phyloP scores from a whole-genome alignment of 2,113 vertebrate genomes.

The Balaeniceps rex region DNA sequence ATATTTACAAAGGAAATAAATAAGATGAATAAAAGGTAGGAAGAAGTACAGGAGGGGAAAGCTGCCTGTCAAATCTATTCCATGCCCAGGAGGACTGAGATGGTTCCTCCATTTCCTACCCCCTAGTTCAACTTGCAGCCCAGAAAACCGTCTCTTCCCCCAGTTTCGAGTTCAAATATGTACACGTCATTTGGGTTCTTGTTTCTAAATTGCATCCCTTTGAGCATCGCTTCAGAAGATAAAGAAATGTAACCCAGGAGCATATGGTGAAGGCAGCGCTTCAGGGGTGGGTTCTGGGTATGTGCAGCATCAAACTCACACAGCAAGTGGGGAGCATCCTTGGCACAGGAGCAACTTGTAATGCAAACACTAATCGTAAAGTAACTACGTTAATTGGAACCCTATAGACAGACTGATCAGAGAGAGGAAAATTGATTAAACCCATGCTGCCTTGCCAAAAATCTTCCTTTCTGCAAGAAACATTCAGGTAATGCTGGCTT shows the following conservation, averaged over 20 bases:
- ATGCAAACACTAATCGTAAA: background rate
- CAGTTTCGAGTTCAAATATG: background rate
- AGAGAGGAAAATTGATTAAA: background rate
- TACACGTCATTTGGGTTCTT: accelerated
- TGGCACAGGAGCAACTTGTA: background rate
- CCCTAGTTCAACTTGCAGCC: background rate
- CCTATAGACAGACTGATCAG: background rate
- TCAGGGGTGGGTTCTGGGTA: background rate
- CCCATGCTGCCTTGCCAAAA: background rate
- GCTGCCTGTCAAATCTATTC: background rate
- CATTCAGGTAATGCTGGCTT: background rate
- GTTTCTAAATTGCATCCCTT: background rate
- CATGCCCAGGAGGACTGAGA: background rate
- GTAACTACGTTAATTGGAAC: background rate
- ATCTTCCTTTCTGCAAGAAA: background rate
- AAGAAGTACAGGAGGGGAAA: background rate
- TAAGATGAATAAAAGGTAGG: background rate
- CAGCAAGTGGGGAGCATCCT: background rate
- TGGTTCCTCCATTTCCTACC: accelerated
- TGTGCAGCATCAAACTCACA: background rate
- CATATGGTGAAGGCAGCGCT: background rate
- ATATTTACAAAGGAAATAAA: background rate
- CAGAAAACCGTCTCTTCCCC: background rate
- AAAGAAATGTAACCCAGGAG: background rate
- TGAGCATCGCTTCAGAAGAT: background rate